Evolutionary conservation across 2,113 vertebrate genomes (phyloP).

Genomic region (Arvicanthis niloticus): DNA sequence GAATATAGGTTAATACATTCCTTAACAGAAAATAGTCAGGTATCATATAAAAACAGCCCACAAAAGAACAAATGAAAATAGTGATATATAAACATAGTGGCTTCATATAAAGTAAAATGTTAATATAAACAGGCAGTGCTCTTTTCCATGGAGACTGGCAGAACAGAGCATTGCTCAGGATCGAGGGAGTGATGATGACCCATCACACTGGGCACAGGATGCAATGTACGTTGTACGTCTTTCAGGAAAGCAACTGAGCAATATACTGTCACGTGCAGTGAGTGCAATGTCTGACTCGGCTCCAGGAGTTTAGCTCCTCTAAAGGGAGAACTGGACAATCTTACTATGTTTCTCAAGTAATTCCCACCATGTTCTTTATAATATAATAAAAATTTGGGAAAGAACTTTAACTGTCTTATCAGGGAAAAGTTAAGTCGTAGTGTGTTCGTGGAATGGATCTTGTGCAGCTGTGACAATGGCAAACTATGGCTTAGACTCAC

Average conservation of each 20-base stretch:
- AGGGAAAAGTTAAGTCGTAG: neutral
- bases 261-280: neutral
- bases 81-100: neutral
- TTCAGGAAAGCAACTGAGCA: neutral
- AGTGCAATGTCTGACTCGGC: neutral
- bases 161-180: neutral
- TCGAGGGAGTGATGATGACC: neutral
- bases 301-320: neutral
- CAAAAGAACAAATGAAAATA: slow-evolving; percentile 21
- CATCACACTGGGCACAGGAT: neutral
- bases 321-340: neutral
- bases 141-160: neutral
- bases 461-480: neutral
- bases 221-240: neutral
- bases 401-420: neutral
- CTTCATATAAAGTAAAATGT: neutral
- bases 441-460: neutral
- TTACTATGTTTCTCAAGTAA: slow-evolving; percentile 37
- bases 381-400: neutral
- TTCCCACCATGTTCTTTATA: neutral
- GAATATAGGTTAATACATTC: neutral
- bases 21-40: neutral
- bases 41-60: neutral
- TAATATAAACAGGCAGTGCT: neutral
- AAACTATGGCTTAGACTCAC: neutral